Evolutionary conservation across 2,113 vertebrate genomes (phyloP), one percentile per base, ranked within the genome.

Genomic region (Siniperca knerii): DNA sequence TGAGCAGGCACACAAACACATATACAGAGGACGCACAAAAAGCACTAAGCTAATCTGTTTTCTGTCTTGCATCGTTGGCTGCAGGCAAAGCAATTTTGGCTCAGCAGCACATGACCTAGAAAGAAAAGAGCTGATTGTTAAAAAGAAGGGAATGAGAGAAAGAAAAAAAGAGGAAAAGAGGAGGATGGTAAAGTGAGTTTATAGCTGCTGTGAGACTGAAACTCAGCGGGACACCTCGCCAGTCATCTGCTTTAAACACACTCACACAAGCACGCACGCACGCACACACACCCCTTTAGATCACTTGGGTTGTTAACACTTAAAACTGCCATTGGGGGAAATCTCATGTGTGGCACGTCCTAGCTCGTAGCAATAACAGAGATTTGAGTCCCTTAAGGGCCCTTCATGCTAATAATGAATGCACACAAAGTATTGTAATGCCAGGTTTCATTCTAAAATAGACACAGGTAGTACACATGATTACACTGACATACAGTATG

Each of bases 41-140:
- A 75, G 33, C 78, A 86, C 52, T 1, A 15, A 74, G 75, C 48
- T 82, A 91, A 92, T 92, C 83, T 84, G 71, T 90, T 94, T 91
- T 87, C 86, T 52, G 68, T 87, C 87, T 79, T 58, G 81, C 87
- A 76, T 89, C 55, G 78, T 80, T 50, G 84, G 78, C 89, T 88
- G 44, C 76, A 20, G 79, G 88, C 75, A 55, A 82, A 83, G 82
- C 83, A 65, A 60, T 85, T 89, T 89, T 77, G 85, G 69, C 89
- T 91, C 88, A 80, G 90, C 85, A 58, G 82, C 88, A 79, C 86
- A 85, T 91, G 92, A 92, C 90, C 93, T 76, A 92, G 81, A 92
- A 89, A 92, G 76, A 92, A 94, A 93, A 91, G 81, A 89, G 89
- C 88, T 90, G 92, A 93, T 91, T 84, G 87, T 94, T 90, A 85